Percentiles rank a stretch among this genome's conserved stretches.
Conservation (phyloP, 2,113 vertebrate genomes). For the Azemiops feae region DNA sequence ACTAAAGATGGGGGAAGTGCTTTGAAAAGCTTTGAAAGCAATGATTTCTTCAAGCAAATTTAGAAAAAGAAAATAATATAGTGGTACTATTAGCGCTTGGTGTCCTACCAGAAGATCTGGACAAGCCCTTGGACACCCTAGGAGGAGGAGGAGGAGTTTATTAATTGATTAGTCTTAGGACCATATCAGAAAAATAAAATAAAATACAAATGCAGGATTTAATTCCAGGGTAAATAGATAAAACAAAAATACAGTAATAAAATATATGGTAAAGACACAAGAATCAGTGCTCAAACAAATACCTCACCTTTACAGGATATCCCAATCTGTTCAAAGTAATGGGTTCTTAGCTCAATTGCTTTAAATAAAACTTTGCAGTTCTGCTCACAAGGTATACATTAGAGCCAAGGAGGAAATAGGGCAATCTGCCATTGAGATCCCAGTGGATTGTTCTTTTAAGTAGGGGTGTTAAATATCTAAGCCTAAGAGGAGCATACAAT, state of each 20-base stretch:
- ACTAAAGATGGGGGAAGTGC: neutral
- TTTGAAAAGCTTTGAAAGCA: neutral
- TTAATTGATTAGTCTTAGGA: neutral
- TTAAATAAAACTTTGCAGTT: neutral
- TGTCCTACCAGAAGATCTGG: neutral
- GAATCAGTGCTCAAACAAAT: neutral
- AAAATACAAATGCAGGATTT: neutral
- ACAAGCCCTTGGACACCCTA: neutral
- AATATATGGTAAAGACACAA: neutral
- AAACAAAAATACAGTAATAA: neutral
- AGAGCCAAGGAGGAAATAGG: neutral
- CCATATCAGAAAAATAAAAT: neutral
- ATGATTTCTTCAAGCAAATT: neutral
- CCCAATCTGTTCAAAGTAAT: neutral
- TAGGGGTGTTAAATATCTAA: neutral
- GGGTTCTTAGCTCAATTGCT: neutral
- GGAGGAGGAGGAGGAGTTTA: neutral
- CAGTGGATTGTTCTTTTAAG: neutral
- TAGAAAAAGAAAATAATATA: neutral
- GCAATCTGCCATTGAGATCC: neutral
- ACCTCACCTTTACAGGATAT: neutral
- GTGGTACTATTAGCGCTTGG: neutral
- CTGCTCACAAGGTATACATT: neutral
- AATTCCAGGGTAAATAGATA: neutral
- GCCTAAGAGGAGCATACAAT: neutral